phyloP scores from a whole-genome alignment of 2,113 vertebrate species.

The Colinus virginianus region DNA sequence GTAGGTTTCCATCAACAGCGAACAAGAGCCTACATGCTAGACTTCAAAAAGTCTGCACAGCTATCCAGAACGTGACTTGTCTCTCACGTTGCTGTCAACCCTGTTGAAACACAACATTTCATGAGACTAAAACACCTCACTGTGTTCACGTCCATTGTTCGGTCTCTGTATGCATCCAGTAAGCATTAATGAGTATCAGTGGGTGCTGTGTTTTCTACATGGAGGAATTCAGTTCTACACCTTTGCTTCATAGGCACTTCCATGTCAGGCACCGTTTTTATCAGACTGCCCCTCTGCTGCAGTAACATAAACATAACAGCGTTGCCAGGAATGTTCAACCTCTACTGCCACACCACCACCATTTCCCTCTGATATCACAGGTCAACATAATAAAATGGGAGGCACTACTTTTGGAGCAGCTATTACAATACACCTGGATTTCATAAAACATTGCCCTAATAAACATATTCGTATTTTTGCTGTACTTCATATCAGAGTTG shows the following conservation, averaged over 20 bases:
- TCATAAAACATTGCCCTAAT: constrained; percentile 20
- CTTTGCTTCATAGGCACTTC: not conserved
- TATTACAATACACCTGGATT: not conserved
- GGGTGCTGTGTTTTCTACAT: not conserved
- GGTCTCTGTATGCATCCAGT: not conserved
- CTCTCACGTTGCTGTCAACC: not conserved
- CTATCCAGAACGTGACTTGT: not conserved
- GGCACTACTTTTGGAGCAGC: not conserved
- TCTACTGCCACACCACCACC: not conserved
- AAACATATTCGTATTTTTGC: constrained; percentile 25
- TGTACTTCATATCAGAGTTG: constrained; percentile 37
- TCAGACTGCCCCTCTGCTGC: not conserved
- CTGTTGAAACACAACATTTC: not conserved
- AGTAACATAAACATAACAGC: not conserved
- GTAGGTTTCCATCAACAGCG: not conserved
- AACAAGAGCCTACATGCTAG: no score
- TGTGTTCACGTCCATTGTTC: not conserved
- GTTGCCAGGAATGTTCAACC: not conserved
- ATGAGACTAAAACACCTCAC: not conserved
- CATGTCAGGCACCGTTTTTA: not conserved
- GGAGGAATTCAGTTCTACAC: not conserved
- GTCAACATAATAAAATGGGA: not conserved
- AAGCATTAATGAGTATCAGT: not conserved
- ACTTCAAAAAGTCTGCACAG: not conserved
- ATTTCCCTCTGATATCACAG: no score